Conservation (phyloP, 2,113 vertebrate genomes). For the Ophiodon elongatus region DNA sequence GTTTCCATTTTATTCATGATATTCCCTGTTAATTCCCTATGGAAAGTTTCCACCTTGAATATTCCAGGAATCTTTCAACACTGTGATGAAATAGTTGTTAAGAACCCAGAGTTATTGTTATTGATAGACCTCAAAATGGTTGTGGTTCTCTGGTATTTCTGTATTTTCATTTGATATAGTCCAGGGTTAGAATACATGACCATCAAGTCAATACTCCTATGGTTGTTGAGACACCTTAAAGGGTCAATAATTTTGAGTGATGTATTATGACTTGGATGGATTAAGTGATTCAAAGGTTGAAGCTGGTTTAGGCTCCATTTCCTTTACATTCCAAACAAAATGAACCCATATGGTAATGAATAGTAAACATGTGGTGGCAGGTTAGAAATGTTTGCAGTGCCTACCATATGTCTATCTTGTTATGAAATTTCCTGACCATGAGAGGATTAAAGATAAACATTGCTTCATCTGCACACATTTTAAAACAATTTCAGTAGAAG, state of each 20-base stretch:
- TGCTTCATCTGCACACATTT: background rate
- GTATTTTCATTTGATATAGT: background rate
- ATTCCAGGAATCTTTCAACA: background rate
- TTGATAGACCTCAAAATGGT: background rate
- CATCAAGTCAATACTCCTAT: background rate
- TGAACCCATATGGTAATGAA: conserved; percentile 39
- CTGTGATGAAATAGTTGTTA: background rate
- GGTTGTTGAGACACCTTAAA: background rate
- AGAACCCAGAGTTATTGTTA: background rate
- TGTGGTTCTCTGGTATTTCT: background rate
- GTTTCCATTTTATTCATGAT: background rate
- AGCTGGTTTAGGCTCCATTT: conserved; percentile 16
- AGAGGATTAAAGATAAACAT: conserved; percentile 6
- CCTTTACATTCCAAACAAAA: conserved; percentile 53
- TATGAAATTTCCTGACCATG: conserved; percentile 15
- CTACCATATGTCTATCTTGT: conserved; percentile 12
- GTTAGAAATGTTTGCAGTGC: conserved; percentile 20
- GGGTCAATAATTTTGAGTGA: background rate
- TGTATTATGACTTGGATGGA: conserved; percentile 15
- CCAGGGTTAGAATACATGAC: background rate
- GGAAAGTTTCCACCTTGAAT: background rate
- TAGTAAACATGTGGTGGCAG: conserved; percentile 21
- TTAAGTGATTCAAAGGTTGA: background rate
- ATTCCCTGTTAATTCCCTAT: background rate
- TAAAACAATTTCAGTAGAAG: background rate